Percentiles rank a stretch among this genome's conserved stretches.
phyloP scores from a whole-genome alignment of 2,797 vertebrate genomes.

The Schizothorax lantsangensis region DNA sequence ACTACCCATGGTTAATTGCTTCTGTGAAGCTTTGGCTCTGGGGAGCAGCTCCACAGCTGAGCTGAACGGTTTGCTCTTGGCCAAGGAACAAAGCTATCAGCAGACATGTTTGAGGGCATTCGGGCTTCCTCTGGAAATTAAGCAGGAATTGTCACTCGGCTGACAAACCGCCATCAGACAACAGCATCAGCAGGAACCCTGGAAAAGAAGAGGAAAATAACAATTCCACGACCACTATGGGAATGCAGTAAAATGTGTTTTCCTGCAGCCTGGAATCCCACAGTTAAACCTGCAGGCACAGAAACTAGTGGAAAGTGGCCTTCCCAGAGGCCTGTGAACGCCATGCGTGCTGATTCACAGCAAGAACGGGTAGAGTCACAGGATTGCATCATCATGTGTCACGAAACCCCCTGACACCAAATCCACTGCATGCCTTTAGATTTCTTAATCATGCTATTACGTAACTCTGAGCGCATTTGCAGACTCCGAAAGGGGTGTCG shows the following conservation, averaged over 20 bases:
- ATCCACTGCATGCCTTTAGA: slow-evolving; percentile 31
- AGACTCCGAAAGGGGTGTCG: slow-evolving; percentile 35
- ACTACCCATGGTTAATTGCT: slow-evolving; percentile 80
- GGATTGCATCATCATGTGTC: slow-evolving; percentile 57
- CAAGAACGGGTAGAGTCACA: slow-evolving; percentile 56
- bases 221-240: slow-evolving; percentile 75
- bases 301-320: slow-evolving; percentile 67
- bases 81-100: slow-evolving; percentile 74
- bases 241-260: slow-evolving; percentile 81
- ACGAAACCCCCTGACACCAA: slow-evolving; percentile 46
- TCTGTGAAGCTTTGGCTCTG: slow-evolving; percentile 69
- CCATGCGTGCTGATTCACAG: slow-evolving; percentile 49
- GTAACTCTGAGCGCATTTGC: slow-evolving; percentile 43
- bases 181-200: slow-evolving; percentile 70
- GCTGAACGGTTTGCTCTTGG: slow-evolving; percentile 70
- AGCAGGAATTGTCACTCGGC: slow-evolving; percentile 70
- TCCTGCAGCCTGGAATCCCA: slow-evolving; percentile 79
- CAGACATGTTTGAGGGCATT: slow-evolving; percentile 64
- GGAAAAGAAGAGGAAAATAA: slow-evolving; percentile 68
- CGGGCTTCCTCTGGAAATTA: slow-evolving; percentile 60
- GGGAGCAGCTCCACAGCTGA: slow-evolving; percentile 75
- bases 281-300: slow-evolving; percentile 78
- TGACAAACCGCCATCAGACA: slow-evolving; percentile 77
- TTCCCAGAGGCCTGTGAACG: slow-evolving; percentile 59
- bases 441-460: slow-evolving; percentile 39